A percentile compares a stretch with the other conserved stretches of the same genome.
Evolutionary conservation across 2,797 vertebrate genomes (phyloP).

Genomic region (Scolopax rusticola): DNA sequence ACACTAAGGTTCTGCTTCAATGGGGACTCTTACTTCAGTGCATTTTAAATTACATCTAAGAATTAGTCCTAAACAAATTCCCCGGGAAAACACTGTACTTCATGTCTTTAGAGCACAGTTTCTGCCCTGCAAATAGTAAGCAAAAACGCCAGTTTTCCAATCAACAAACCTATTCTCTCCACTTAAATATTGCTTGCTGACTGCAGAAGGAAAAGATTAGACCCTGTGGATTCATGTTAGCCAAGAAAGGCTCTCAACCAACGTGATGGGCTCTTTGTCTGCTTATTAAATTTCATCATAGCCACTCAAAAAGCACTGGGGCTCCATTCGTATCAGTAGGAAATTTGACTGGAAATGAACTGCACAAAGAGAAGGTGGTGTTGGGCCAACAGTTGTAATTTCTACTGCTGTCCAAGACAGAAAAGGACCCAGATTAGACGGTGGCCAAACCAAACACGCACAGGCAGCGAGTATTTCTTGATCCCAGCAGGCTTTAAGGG

Average conservation of each 20-base stretch:
- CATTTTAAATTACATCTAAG: not conserved
- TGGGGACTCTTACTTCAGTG: not conserved
- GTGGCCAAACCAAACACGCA: rapidly evolving
- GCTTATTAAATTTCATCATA: not conserved
- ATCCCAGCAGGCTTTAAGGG: not conserved
- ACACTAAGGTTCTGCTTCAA: not conserved
- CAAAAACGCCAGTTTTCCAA: not conserved
- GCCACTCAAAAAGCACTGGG: not conserved
- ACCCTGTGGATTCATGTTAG: not conserved
- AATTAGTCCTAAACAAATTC: not conserved
- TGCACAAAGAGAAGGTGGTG: not conserved
- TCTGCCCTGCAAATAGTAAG: not conserved
- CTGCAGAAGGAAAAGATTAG: not conserved
- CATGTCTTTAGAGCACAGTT: not conserved
- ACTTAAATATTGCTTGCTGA: not conserved
- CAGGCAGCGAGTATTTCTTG: not conserved
- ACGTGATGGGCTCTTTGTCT: rapidly evolving
- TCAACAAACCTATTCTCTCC: not conserved
- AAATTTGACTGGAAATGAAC: not conserved
- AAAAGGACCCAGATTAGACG: not conserved
- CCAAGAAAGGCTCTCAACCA: not conserved
- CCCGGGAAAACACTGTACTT: not conserved
- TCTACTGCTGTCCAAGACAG: not conserved
- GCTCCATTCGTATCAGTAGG: not conserved
- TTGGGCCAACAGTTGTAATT: not conserved